Evolutionary conservation across 2,113 vertebrate genomes (phyloP).

Genomic region (Osmerus eperlanus): DNA sequence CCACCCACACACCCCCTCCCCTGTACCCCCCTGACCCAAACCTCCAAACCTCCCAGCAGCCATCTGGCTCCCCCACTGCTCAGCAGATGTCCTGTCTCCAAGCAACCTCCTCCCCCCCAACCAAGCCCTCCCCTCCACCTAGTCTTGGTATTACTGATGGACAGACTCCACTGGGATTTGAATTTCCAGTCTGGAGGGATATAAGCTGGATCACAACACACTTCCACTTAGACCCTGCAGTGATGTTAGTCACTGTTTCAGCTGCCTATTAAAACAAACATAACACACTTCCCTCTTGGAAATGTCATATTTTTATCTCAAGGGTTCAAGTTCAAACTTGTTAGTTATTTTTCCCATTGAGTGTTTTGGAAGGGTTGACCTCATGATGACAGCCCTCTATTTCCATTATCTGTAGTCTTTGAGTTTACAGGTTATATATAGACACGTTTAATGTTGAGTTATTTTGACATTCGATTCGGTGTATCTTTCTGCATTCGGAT

Average conservation of each 20-base stretch:
- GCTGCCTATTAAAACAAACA: constrained; percentile 28
- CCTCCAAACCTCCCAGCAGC: constrained; percentile 33
- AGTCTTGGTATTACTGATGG: neutral
- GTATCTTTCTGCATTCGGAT: neutral
- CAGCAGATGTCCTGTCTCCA: constrained; percentile 56
- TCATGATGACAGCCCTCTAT: neutral
- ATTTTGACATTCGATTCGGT: neutral
- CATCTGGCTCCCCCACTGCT: constrained; percentile 49
- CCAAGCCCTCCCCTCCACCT: neutral
- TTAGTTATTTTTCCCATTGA: neutral
- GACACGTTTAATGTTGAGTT: neutral
- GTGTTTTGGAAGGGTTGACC: neutral
- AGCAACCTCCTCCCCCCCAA: constrained; percentile 21
- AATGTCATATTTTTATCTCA: constrained; percentile 14
- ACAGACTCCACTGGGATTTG: neutral
- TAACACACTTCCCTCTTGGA: constrained; percentile 6
- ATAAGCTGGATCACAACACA: constrained; percentile 56
- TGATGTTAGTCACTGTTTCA: constrained; percentile 30
- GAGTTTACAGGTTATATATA: neutral
- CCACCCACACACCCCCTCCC: neutral
- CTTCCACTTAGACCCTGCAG: constrained; percentile 20
- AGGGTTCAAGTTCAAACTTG: constrained; percentile 13
- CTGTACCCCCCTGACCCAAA: neutral
- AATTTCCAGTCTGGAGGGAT: constrained; percentile 37
- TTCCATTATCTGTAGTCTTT: neutral